Percentiles rank a stretch among this genome's conserved stretches.
Conservation (phyloP, 2,888 invertebrate species). For the Ormia ochracea region DNA sequence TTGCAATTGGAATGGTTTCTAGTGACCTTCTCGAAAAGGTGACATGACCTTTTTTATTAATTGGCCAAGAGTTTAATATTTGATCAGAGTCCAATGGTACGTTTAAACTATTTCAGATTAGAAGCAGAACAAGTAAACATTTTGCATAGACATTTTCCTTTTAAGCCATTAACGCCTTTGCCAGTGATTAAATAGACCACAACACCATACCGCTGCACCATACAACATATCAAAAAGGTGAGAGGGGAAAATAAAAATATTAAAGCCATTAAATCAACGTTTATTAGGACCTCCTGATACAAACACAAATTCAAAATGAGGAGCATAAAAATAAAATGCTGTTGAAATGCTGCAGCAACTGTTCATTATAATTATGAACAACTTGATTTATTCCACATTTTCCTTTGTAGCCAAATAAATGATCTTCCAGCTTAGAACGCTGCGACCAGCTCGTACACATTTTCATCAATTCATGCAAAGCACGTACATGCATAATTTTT, state of each 20-base stretch:
- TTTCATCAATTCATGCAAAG: not conserved
- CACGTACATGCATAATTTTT: constrained; percentile 31
- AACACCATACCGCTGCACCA: not conserved
- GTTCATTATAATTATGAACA: constrained; percentile 17
- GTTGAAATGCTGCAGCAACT: constrained; percentile 19
- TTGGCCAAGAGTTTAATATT: no score
- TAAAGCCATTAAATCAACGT: constrained; percentile 17
- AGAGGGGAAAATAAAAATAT: constrained; percentile 1
- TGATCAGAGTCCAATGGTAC: no score
- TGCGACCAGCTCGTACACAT: not conserved
- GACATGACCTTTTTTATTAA: no score
- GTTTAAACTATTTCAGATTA: no score
- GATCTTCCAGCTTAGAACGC: not conserved
- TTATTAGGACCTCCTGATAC: constrained; percentile 37
- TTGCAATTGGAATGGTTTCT: no score
- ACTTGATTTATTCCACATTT: not conserved
- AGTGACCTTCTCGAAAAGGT: no score
- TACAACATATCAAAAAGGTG: not conserved
- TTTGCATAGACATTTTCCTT: not conserved
- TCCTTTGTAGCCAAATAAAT: not conserved
- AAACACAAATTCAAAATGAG: not conserved
- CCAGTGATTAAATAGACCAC: not conserved
- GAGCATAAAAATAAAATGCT: constrained; percentile 17
- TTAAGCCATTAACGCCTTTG: not conserved
- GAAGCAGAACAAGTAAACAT: no score